Evolutionary conservation across 2,113 vertebrate genomes (phyloP).

Genomic region (Nannobrachium achirus): DNA sequence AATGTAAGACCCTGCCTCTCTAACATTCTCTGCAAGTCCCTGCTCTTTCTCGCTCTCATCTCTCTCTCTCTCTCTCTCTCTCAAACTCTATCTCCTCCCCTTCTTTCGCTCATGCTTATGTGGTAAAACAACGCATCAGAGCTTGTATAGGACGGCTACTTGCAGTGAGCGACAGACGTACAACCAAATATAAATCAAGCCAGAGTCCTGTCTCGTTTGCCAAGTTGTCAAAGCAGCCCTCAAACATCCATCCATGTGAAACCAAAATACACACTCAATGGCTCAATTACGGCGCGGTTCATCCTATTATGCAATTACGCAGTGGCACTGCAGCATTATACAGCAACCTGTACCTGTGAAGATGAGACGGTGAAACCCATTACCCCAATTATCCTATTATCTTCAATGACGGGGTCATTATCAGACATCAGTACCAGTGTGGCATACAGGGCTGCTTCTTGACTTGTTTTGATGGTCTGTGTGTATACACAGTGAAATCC

Average conservation of each 20-base stretch:
- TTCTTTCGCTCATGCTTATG: not conserved
- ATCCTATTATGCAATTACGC: constrained; percentile 36
- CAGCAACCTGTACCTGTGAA: constrained; percentile 42
- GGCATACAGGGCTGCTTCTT: constrained; percentile 10
- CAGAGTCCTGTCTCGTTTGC: too few relatives aligned
- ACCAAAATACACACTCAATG: constrained; percentile 35
- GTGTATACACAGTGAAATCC: not conserved
- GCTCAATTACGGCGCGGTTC: constrained; percentile 46
- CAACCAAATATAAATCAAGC: too few relatives aligned
- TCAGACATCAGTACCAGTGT: constrained; percentile 47
- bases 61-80: not conserved
- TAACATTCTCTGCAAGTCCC: too few relatives aligned
- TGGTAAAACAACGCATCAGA: too few relatives aligned
- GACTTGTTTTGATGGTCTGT: constrained; percentile 27
- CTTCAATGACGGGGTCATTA: constrained; percentile 68
- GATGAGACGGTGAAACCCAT: constrained; percentile 57
- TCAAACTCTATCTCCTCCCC: not conserved
- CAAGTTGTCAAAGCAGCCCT: not conserved
- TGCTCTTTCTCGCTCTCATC: not conserved
- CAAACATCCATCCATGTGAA: constrained; percentile 22
- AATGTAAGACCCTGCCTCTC: too few relatives aligned
- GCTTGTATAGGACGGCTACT: too few relatives aligned
- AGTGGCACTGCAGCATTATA: constrained; percentile 35
- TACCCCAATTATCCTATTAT: constrained; percentile 75
- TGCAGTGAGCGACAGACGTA: too few relatives aligned